phyloP scores from a whole-genome alignment of 1,140 invertebrate species.

The Drosophila equinoxialis region DNA sequence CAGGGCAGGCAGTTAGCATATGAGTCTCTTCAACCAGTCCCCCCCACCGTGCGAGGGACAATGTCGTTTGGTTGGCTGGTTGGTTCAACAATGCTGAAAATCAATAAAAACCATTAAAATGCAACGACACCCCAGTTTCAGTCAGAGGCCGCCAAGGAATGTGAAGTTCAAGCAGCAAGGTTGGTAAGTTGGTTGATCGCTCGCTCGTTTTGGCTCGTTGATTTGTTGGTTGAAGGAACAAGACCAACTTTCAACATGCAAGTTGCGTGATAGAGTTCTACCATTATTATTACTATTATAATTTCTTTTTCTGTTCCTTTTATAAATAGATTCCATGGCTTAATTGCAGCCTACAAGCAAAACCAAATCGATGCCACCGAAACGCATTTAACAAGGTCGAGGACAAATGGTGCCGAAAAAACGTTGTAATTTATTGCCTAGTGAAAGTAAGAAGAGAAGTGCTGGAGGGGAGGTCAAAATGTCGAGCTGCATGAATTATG shows the following conservation, averaged over 20 bases:
- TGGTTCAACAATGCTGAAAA: slow-evolving; percentile 56
- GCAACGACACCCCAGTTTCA: slow-evolving; percentile 48
- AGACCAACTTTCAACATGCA: slow-evolving; percentile 24
- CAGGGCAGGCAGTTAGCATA: not conserved
- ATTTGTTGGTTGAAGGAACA: slow-evolving; percentile 20
- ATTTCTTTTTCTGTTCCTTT: not conserved
- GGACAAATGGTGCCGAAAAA: slow-evolving; percentile 51
- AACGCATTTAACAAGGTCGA: slow-evolving; percentile 65
- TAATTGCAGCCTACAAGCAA: slow-evolving; percentile 60
- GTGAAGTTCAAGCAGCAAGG: slow-evolving; percentile 78
- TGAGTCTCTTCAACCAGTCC: not conserved
- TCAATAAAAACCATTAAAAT: slow-evolving; percentile 80
- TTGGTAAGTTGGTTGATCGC: slow-evolving; percentile 12
- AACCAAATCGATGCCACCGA: slow-evolving; percentile 65
- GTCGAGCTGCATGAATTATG: slow-evolving; percentile 55
- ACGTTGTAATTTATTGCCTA: slow-evolving; percentile 64
- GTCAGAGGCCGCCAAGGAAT: slow-evolving; percentile 54
- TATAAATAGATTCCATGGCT: slow-evolving; percentile 69
- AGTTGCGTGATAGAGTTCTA: slow-evolving; percentile 61
- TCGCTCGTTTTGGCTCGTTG: slow-evolving; percentile 25
- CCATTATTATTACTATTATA: slow-evolving; percentile 26
- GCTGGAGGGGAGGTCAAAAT: slow-evolving; percentile 19
- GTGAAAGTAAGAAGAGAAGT: not conserved
- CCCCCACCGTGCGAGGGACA: not conserved
- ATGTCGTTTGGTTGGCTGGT: not conserved